phyloP scores from a whole-genome alignment of 2,113 vertebrate species.

The Mesitornis unicolor region DNA sequence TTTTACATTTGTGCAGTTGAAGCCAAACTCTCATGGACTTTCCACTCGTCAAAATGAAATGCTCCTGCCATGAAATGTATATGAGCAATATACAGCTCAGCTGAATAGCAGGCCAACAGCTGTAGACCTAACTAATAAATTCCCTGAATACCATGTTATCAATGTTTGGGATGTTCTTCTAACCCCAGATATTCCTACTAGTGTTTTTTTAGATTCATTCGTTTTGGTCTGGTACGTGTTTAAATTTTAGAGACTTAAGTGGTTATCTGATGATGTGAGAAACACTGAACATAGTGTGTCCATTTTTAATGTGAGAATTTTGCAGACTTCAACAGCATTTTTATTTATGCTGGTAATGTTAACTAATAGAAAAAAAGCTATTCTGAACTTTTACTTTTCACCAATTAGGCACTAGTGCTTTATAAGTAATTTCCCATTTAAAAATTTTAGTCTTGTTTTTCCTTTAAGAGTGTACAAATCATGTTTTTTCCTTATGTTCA shows the following conservation, averaged over 20 bases:
- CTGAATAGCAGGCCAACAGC: conserved; percentile 51
- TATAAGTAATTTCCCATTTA: background rate
- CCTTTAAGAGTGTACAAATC: background rate
- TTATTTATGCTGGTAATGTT: background rate
- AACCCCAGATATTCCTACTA: background rate
- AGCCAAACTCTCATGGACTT: conserved; percentile 33
- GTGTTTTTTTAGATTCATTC: background rate
- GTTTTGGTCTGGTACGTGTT: background rate
- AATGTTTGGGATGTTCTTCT: background rate
- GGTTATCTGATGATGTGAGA: background rate
- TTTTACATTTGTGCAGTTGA: conserved; percentile 21
- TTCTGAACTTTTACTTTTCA: background rate
- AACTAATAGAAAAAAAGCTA: background rate
- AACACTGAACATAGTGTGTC: accelerated
- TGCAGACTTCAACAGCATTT: background rate
- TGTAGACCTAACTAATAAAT: conserved; percentile 59
- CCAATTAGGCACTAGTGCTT: background rate
- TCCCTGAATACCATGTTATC: conserved; percentile 42
- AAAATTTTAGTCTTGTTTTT: background rate
- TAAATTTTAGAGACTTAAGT: background rate
- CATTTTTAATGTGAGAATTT: background rate
- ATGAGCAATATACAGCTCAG: background rate
- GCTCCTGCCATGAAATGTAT: conserved; percentile 54
- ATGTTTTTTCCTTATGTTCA: background rate
- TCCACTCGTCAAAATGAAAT: conserved; percentile 38